Conservation (phyloP, 2,797 vertebrate species). For the Acestrorhynchus altus region DNA sequence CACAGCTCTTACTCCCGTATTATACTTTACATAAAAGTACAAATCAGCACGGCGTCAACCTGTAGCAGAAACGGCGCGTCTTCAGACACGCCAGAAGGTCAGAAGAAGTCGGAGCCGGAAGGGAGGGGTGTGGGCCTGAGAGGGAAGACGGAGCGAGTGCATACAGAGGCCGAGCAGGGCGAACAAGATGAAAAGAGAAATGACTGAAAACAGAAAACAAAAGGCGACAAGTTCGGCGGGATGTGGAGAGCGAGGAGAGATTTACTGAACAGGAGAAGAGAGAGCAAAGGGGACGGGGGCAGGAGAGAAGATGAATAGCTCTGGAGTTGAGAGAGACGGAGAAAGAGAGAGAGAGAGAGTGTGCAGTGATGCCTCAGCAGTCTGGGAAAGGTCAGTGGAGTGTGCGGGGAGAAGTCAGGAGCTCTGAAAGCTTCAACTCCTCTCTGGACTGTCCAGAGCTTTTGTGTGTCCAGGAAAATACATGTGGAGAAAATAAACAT, state of each 20-base stretch:
- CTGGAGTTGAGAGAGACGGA: background rate
- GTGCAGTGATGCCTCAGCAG: slow-evolving; percentile 39
- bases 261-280: too few species aligned
- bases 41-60: too few species aligned
- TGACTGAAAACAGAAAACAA: background rate
- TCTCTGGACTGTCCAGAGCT: background rate
- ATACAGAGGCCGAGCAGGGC: background rate
- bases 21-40: too few species aligned
- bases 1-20: too few species aligned
- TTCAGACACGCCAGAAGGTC: slow-evolving; percentile 13
- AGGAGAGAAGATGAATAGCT: background rate
- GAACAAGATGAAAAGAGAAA: background rate
- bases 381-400: slow-evolving; percentile 50
- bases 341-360: slow-evolving; percentile 11
- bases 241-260: background rate
- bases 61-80: background rate
- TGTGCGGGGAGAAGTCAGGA: slow-evolving; percentile 1
- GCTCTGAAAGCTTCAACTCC: background rate
- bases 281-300: too few species aligned
- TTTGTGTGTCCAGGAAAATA: slow-evolving; percentile 36
- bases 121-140: background rate
- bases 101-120: background rate
- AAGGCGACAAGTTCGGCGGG: background rate
- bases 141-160: background rate
- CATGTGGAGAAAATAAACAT: too few species aligned